Evolutionary conservation across 2,113 vertebrate genomes (phyloP).

Genomic region (Rostratula benghalensis): DNA sequence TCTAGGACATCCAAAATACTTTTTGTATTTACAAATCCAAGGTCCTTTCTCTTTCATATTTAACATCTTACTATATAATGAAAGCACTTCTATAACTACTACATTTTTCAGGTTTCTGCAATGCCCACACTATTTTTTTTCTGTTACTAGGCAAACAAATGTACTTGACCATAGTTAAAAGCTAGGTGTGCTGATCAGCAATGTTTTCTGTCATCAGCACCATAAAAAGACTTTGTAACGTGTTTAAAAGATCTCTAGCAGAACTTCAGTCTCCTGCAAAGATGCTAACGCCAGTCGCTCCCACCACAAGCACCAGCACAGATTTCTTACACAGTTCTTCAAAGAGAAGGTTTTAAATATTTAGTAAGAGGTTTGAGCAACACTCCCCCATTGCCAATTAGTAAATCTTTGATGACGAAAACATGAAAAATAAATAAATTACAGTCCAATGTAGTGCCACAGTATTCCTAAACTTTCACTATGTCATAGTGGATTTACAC

Average conservation of each 20-base stretch:
- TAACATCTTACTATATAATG: neutral
- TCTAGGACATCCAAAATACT: neutral
- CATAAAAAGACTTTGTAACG: slow-evolving; percentile 11
- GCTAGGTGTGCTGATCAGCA: slow-evolving; percentile 42
- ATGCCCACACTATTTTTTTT: slow-evolving; percentile 47
- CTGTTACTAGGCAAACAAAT: slow-evolving; percentile 59
- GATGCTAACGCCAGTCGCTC: neutral
- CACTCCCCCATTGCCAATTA: neutral
- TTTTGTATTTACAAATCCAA: neutral
- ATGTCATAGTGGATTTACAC: neutral
- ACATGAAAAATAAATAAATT: slow-evolving; percentile 39
- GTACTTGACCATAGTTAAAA: slow-evolving; percentile 37
- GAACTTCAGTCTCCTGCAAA: neutral
- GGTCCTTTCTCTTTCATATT: neutral
- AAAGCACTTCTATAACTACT: slow-evolving; percentile 43
- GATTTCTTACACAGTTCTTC: neutral
- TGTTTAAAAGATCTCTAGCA: slow-evolving; percentile 21
- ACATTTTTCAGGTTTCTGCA: slow-evolving; percentile 42
- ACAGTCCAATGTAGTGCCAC: neutral
- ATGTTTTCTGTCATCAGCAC: neutral
- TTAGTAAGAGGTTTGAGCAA: slow-evolving; percentile 7
- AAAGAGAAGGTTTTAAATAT: slow-evolving; percentile 35
- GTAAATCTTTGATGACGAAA: slow-evolving; percentile 32
- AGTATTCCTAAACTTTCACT: neutral
- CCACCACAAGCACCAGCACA: neutral